phyloP scores from a whole-genome alignment of 2,888 invertebrate genomes.

The Tipula vernalis region DNA sequence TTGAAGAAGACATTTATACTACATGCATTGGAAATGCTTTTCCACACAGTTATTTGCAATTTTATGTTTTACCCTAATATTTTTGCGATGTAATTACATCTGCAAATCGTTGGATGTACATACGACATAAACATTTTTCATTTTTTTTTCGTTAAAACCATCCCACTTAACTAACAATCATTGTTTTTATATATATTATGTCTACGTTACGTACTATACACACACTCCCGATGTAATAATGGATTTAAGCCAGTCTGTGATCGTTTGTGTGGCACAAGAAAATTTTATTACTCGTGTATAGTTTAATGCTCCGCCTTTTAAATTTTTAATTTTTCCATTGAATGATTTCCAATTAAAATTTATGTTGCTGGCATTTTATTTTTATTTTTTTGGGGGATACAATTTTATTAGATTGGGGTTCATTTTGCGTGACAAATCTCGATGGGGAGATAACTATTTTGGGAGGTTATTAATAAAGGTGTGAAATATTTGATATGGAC shows the following conservation, averaged over 20 bases:
- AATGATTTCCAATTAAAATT: background rate
- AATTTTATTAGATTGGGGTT: background rate
- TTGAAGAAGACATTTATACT: background rate
- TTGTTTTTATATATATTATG: background rate
- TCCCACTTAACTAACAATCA: background rate
- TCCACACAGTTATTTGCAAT: background rate
- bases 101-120: background rate
- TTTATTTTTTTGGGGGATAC: background rate
- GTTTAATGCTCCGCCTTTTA: background rate
- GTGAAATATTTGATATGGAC: too few species aligned
- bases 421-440: background rate
- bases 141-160: background rate
- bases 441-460: background rate
- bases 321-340: background rate
- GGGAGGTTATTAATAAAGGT: background rate
- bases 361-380: background rate
- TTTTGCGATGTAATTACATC: background rate
- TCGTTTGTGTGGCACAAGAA: background rate
- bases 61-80: background rate
- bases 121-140: background rate
- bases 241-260: background rate
- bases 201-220: background rate
- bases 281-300: background rate
- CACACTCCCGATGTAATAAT: background rate
- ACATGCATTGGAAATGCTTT: background rate